Conservation (phyloP, 1,140 invertebrate genomes). For the Drosophila tropicalis region DNA sequence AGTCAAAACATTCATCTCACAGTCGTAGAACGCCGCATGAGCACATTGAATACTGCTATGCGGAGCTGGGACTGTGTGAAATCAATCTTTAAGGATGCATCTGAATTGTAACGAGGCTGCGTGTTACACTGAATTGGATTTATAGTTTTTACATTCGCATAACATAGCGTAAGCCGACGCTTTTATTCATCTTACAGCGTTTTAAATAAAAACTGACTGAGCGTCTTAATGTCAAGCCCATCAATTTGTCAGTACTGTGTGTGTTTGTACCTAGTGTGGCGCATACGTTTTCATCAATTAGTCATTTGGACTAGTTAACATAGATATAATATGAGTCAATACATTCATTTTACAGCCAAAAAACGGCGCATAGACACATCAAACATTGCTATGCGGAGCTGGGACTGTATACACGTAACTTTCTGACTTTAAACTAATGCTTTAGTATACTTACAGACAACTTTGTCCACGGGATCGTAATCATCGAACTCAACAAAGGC, state of each 20-base stretch:
- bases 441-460: constrained; percentile 87
- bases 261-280: constrained; percentile 35
- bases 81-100: background rate
- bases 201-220: constrained; percentile 31
- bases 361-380: constrained; percentile 78
- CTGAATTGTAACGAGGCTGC: constrained; percentile 69
- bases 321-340: constrained; percentile 72
- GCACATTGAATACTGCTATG: constrained; percentile 35
- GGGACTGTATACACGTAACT: constrained; percentile 72
- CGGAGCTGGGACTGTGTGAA: constrained; percentile 62
- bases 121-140: constrained; percentile 65
- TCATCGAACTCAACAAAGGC: constrained; percentile 98
- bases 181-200: constrained; percentile 85
- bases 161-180: constrained; percentile 80
- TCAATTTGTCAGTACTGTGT: constrained; percentile 68
- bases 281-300: constrained; percentile 75
- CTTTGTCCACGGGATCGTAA: constrained; percentile 98
- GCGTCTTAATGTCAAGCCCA: constrained; percentile 27
- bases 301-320: constrained; percentile 60
- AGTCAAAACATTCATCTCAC: constrained; percentile 37
- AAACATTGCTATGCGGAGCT: constrained; percentile 76
- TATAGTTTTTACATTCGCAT: constrained; percentile 61
- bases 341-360: constrained; percentile 66
- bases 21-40: constrained; percentile 54
- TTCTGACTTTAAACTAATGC: background rate